These are phyloP conservation scores for Galerucella calmariensis DNA, from an alignment of 2,888 invertebrate species.

Conservation along the genomic window DNA sequence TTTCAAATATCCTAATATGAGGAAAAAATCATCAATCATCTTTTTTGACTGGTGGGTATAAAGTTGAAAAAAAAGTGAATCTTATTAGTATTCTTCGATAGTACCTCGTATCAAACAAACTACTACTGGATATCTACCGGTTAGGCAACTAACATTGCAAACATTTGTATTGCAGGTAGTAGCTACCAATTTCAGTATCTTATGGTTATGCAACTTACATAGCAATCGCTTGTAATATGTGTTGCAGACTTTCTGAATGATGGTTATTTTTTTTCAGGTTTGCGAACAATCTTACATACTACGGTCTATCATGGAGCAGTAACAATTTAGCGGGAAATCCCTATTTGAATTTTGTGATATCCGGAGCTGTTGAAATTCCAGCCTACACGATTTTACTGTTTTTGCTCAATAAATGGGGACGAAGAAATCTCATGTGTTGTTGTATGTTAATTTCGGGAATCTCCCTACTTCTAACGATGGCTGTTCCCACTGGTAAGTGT, in stretches of 20 bases:
- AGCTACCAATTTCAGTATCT: too few relatives aligned
- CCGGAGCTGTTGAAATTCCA: slow-evolving; percentile 81
- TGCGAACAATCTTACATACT: slow-evolving; percentile 81
- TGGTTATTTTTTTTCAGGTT: slow-evolving; percentile 70
- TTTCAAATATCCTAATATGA: slow-evolving; percentile 73
- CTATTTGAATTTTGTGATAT: slow-evolving; percentile 78
- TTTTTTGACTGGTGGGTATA: slow-evolving; percentile 77
- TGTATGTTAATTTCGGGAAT: slow-evolving; percentile 75
- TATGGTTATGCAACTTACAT: too few relatives aligned
- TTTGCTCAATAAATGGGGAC: slow-evolving; percentile 77
- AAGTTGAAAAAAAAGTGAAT: not conserved
- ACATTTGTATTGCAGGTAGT: too few relatives aligned
- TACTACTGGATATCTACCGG: not conserved
- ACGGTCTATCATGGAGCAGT: slow-evolving; percentile 81
- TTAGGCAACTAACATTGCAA: not conserved
- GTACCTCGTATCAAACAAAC: not conserved
- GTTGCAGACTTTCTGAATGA: too few relatives aligned
- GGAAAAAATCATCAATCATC: slow-evolving; percentile 74
- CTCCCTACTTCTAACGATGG: slow-evolving; percentile 69
- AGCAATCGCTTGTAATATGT: too few relatives aligned
- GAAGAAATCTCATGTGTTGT: slow-evolving; percentile 75
- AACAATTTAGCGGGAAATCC: slow-evolving; percentile 78
- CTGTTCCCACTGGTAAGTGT: slow-evolving; percentile 69
- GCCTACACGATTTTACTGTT: slow-evolving; percentile 75
- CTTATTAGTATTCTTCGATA: not conserved